Conservation (phyloP, 1,140 invertebrate genomes). For the Protaetia brevitarsis region DNA sequence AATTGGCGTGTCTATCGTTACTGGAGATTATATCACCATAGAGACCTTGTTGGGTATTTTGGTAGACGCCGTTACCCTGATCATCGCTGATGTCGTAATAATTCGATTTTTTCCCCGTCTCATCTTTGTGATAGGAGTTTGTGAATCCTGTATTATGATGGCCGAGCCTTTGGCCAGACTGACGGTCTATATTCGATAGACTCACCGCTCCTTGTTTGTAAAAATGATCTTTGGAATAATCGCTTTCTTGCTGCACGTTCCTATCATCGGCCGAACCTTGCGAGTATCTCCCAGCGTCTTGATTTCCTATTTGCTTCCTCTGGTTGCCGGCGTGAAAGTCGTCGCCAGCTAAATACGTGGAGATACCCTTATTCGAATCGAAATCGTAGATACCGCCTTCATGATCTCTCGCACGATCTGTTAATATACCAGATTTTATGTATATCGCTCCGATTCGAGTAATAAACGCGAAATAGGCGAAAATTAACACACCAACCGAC, state of each 20-base stretch:
- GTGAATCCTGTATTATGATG: slow-evolving; percentile 63
- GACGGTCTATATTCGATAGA: slow-evolving; percentile 47
- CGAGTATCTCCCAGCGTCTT: slow-evolving; percentile 37
- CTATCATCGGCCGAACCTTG: slow-evolving; percentile 37
- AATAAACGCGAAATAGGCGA: neutral
- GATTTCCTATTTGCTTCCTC: slow-evolving; percentile 33
- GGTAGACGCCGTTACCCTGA: slow-evolving; percentile 54
- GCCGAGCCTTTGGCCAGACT: slow-evolving; percentile 59
- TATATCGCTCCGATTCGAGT: neutral
- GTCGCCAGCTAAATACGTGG: slow-evolving; percentile 31
- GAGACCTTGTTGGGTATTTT: slow-evolving; percentile 50
- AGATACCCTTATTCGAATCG: slow-evolving; percentile 26
- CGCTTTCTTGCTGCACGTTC: slow-evolving; percentile 33
- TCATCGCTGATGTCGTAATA: slow-evolving; percentile 62
- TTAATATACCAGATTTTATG: neutral
- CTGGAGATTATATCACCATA: neutral
- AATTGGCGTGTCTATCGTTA: neutral
- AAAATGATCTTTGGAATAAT: slow-evolving; percentile 39
- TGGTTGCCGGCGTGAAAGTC: slow-evolving; percentile 41
- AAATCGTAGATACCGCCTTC: neutral
- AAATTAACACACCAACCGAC: neutral
- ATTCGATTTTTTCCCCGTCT: slow-evolving; percentile 62
- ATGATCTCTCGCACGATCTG: neutral
- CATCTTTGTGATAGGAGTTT: slow-evolving; percentile 65
- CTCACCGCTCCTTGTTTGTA: slow-evolving; percentile 34